Evolutionary conservation across 1,140 invertebrate species (phyloP).

Genomic region (Linepithema humile): DNA sequence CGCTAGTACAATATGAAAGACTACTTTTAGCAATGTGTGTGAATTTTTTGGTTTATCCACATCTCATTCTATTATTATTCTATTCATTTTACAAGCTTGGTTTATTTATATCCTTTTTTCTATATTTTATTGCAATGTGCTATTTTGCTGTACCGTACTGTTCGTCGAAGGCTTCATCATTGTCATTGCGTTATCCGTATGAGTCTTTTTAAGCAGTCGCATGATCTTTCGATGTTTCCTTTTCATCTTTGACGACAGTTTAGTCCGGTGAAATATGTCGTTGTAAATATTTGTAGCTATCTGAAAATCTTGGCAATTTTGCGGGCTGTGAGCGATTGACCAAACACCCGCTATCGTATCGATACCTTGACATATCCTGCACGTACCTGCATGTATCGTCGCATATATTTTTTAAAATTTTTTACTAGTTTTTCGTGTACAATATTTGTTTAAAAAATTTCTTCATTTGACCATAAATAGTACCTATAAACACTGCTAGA

Average conservation of each 20-base stretch:
- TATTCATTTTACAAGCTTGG: background rate
- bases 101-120: slow-evolving; percentile 7
- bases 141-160: slow-evolving; percentile 17
- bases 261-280: slow-evolving; percentile 72
- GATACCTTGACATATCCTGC: slow-evolving; percentile 74
- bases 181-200: background rate
- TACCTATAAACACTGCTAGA: slow-evolving; percentile 74
- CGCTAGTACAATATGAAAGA: too few species aligned
- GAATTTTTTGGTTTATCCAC: background rate
- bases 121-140: background rate
- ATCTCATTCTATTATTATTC: background rate
- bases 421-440: background rate
- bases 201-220: background rate
- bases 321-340: slow-evolving; percentile 68
- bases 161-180: background rate
- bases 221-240: slow-evolving; percentile 7
- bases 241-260: slow-evolving; percentile 51
- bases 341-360: slow-evolving; percentile 76
- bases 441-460: background rate
- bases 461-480: background rate
- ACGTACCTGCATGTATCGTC: slow-evolving; percentile 65
- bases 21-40: background rate
- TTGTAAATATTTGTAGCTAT: slow-evolving; percentile 70
- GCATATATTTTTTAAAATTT: slow-evolving; percentile 40
- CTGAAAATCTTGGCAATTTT: slow-evolving; percentile 73